phyloP scores from a whole-genome alignment of 1,140 invertebrate species.

The Lepidurus arcticus region DNA sequence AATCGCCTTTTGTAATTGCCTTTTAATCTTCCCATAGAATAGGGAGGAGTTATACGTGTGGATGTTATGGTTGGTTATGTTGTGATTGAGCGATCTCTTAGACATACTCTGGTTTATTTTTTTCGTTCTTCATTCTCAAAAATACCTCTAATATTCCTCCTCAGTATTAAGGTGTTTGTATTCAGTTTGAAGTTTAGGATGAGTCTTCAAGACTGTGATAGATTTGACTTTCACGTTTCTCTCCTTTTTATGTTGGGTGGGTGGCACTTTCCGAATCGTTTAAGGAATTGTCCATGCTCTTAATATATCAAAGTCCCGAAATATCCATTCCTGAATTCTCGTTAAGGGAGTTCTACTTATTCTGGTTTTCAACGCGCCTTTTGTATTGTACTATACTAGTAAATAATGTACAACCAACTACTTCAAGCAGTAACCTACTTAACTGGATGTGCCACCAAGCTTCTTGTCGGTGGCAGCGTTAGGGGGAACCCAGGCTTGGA shows the following conservation, averaged over 20 bases:
- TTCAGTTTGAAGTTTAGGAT: background rate
- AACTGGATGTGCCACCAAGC: background rate
- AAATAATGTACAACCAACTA: slow-evolving; percentile 10
- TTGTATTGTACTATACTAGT: slow-evolving; percentile 16
- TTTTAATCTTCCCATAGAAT: background rate
- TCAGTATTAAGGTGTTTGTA: background rate
- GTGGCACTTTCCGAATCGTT: background rate
- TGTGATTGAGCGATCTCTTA: slow-evolving; percentile 17
- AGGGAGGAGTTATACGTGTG: background rate
- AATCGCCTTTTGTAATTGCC: background rate
- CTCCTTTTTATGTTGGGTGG: background rate
- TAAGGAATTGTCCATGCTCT: background rate
- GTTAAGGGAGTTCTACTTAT: background rate
- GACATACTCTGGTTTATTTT: background rate
- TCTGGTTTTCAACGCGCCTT: background rate
- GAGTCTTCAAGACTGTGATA: slow-evolving; percentile 6
- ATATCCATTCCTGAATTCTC: background rate
- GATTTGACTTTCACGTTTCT: background rate
- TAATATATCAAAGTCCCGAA: background rate
- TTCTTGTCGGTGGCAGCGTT: slow-evolving; percentile 34
- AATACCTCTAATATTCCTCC: background rate
- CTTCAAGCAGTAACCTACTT: background rate
- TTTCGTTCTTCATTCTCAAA: background rate
- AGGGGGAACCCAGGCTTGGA: slow-evolving; percentile 76
- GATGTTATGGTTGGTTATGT: background rate